These are phyloP conservation scores for Ooceraea biroi DNA, from an alignment of 1,140 invertebrate genomes.

Conservation along the genomic window DNA sequence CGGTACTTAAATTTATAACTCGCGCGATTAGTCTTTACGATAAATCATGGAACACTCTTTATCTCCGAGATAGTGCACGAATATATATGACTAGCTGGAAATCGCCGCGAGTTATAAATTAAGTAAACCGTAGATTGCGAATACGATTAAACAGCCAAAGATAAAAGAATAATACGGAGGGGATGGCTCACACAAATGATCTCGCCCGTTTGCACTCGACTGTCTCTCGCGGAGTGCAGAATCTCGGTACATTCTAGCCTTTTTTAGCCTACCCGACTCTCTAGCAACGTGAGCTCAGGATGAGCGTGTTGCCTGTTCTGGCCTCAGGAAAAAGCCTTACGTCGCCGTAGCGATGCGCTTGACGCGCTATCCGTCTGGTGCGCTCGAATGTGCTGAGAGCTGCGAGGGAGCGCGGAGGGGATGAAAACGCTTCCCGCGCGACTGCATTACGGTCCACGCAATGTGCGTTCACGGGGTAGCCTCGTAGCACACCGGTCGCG, in stretches of 20 bases:
- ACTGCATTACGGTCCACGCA: slow-evolving; percentile 74
- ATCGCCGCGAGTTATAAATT: background rate
- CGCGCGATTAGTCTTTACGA: too few species aligned
- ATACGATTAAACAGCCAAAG: too few species aligned
- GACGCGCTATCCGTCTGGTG: slow-evolving; percentile 50
- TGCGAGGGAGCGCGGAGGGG: slow-evolving; percentile 37
- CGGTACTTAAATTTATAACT: too few species aligned
- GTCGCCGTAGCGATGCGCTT: slow-evolving; percentile 52
- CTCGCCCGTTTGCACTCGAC: background rate
- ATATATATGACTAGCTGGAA: background rate
- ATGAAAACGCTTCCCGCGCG: slow-evolving; percentile 70
- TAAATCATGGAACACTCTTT: background rate
- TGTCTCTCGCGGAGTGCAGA: background rate
- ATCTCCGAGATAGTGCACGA: background rate
- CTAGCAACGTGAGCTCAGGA: slow-evolving; percentile 55
- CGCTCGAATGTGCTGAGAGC: slow-evolving; percentile 64
- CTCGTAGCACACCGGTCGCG: slow-evolving; percentile 64
- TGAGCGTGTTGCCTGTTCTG: slow-evolving; percentile 67
- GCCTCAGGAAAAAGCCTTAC: slow-evolving; percentile 66
- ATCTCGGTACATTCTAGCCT: background rate
- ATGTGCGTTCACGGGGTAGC: slow-evolving; percentile 74
- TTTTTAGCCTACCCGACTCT: slow-evolving; percentile 49
- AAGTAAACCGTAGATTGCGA: too few species aligned
- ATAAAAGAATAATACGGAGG: too few species aligned
- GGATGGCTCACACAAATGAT: too few species aligned